phyloP scores from a whole-genome alignment of 1,140 invertebrate species.

The Zeugodacus cucurbitae region DNA sequence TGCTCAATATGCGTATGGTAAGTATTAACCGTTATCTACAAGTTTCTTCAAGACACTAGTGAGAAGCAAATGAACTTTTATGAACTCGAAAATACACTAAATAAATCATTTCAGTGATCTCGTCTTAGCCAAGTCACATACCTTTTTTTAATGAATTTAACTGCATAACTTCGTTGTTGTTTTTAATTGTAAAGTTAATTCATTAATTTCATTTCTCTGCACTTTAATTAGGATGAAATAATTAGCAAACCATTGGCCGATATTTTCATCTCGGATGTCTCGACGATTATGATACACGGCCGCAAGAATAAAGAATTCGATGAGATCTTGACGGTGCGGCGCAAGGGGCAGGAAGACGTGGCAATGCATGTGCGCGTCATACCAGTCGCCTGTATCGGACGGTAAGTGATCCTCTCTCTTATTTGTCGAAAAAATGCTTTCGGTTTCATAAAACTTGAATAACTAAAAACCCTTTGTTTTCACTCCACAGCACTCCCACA shows the following conservation, averaged over 20 bases:
- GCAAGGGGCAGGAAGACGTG: conserved; percentile 85
- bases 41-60: no score
- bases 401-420: no score
- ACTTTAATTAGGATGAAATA: conserved; percentile 75
- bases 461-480: background rate
- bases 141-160: no score
- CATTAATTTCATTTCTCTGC: no score
- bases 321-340: conserved; percentile 82
- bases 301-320: conserved; percentile 87
- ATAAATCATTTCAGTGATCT: no score
- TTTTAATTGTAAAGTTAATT: no score
- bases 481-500: conserved; percentile 53
- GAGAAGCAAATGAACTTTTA: no score
- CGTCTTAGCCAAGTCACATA: no score
- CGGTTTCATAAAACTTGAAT: background rate
- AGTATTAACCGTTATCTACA: conserved; percentile 43
- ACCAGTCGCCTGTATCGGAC: conserved; percentile 74
- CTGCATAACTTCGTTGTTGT: no score
- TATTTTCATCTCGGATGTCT: conserved; percentile 68
- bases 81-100: no score
- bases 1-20: conserved; percentile 65
- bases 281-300: conserved; percentile 70
- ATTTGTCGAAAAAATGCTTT: background rate
- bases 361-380: conserved; percentile 80
- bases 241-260: conserved; percentile 78